Evolutionary conservation across 2,888 invertebrate species (phyloP), one percentile per base, ranked within the genome.

Genomic region (Apamea anceps): DNA sequence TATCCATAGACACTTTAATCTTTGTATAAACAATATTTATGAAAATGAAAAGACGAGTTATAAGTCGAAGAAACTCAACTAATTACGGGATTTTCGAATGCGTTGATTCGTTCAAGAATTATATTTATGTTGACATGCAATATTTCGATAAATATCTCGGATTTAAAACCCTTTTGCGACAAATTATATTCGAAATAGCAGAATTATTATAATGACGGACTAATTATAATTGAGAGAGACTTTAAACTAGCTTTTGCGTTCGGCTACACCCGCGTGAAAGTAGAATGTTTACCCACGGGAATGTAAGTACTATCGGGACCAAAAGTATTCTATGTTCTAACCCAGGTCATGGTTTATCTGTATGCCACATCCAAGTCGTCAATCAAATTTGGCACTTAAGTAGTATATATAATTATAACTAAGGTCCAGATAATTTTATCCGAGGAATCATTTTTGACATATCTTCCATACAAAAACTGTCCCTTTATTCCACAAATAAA

Each of bases 31-130:
- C 68, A 83, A 85, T 88, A 85, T 87, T 90, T 86, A 80, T 77
- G 85, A 85, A 51, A 89, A 87, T 76, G 66, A 48, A 75, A 83
- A 75, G 62, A 65, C 71, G 45, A 66, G 48, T 86, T 84, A 80
- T 79, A 79, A 89, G 81, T 87, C 81, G 63, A 82, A 82, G 81
- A 88, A 90, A 89, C 83, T 83, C 80, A 75, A 86, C 83, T 89
- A 89, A 89, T 91, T 88, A 82, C 77, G 78, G 80, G 73, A 86
- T 85, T 88, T 82, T 72, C 77, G 72, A 75, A 75, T 71, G 65
- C 73, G 74, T 78, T 84, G 82, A 87, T 89, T 89, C 80, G 84
- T 83, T 80, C 45, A 68, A 70, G 65, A 80, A 80, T 80, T 81
- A 78, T 81, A 76, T n/a, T n/a, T 45, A 32, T n/a, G 81, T 79